Evolutionary conservation across 92 coral and sea anemone species (phyloP).

Genomic region (Ricordea florida): DNA sequence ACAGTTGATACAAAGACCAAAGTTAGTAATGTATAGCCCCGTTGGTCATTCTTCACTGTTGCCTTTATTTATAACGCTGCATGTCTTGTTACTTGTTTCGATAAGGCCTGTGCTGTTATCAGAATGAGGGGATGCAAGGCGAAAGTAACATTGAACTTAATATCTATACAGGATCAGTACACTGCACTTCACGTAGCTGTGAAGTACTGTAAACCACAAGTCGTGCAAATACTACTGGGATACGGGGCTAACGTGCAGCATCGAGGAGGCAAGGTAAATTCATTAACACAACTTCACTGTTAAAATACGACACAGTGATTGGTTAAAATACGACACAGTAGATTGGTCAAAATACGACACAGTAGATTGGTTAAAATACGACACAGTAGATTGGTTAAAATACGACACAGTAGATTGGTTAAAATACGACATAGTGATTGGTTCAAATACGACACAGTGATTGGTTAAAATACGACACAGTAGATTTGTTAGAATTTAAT

Average conservation of each 20-base stretch:
- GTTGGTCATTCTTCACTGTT: neutral
- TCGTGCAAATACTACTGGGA: slow-evolving; percentile 89
- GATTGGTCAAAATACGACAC: too few species aligned
- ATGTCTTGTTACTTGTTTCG: neutral
- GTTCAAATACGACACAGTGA: too few species aligned
- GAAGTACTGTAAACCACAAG: slow-evolving; percentile 90
- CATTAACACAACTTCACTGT: neutral
- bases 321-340: too few species aligned
- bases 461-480: too few species aligned
- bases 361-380: too few species aligned
- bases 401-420: too few species aligned
- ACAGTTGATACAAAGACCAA: slow-evolving; percentile 95
- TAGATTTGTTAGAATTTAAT: too few species aligned
- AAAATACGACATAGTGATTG: too few species aligned
- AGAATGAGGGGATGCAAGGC: neutral
- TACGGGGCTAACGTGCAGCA: slow-evolving; percentile 96
- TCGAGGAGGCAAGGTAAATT: slow-evolving; percentile 93
- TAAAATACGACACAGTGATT: too few species aligned
- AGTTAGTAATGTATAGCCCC: slow-evolving; percentile 41
- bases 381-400: too few species aligned
- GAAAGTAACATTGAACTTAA: too few species aligned
- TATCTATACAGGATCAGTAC: slow-evolving; percentile 74
- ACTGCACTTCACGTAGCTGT: slow-evolving; percentile 95
- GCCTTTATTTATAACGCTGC: neutral
- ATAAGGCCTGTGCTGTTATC: neutral